Evolutionary conservation across 2,113 vertebrate genomes (phyloP).

Genomic region (Pseudonaja textilis): DNA sequence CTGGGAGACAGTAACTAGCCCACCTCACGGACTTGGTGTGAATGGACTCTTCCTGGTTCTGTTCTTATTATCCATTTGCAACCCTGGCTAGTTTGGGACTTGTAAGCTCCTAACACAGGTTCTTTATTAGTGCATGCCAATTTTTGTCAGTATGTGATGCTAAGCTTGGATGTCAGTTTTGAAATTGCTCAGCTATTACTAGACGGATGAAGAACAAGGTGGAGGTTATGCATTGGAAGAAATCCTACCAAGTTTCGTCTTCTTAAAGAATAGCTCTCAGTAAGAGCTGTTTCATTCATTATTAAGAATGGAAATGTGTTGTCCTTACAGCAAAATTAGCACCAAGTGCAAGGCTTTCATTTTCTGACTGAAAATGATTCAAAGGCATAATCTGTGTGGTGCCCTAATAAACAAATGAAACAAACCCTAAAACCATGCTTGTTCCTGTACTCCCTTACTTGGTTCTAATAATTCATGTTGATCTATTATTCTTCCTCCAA

Average conservation of each 20-base stretch:
- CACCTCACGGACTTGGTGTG: not conserved
- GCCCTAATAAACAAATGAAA: not conserved
- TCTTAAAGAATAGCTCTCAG: not conserved
- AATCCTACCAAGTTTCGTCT: not conserved
- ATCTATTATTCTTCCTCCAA: not conserved
- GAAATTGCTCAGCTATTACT: not conserved
- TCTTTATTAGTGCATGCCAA: not conserved
- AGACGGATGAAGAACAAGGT: not conserved
- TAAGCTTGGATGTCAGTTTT: not conserved
- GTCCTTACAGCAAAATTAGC: not conserved
- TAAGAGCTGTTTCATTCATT: not conserved
- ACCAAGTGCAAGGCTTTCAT: not conserved
- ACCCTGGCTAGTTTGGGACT: not conserved
- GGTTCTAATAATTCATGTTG: not conserved
- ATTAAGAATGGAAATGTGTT: not conserved
- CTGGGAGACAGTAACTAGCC: not conserved
- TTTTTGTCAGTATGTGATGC: not conserved
- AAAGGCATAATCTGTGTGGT: not conserved
- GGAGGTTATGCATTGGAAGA: not conserved
- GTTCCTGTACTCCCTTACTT: not conserved
- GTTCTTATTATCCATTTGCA: not conserved
- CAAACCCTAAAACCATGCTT: not conserved
- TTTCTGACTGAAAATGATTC: not conserved
- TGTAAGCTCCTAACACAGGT: not conserved
- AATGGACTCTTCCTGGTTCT: not conserved